Evolutionary conservation across 2,797 vertebrate species (phyloP), one percentile per base, ranked within the genome.

Genomic region (Rhincodon typus): DNA sequence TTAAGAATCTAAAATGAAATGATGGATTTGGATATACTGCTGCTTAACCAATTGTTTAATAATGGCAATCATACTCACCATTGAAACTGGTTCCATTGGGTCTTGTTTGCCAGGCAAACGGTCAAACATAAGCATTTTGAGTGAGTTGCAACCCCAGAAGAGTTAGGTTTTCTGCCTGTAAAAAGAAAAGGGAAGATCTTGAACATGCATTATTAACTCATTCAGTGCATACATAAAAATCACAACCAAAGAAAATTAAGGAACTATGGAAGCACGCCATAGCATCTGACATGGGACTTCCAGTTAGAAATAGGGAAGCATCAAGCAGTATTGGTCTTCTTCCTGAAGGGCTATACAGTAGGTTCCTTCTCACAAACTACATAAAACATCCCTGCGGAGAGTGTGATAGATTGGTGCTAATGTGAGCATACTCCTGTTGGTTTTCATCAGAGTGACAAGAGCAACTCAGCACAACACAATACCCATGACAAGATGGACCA

Each of bases 41-140:
- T 74, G 21, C 70, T 77, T 91, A 34, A n/a, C 70, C 23, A 67
- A 93, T 15, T 34, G 30, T 34, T 94, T 72, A 93, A 70, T 25
- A 4, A 94, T 5, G 12, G 4, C 67, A 94, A 21, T 74, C 17
- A 34, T 90, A 96, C 98, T 98, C 97, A 99, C 99, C 98, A 98
- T 97, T 42, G 98, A 97, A 96, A 98, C 96, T 94, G 98, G 98
- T 96, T 99, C 99, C 98, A 99, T 99, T 96, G 97, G 97, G 97
- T 99, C 98, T 97, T 98, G 98, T 97, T 99, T 99, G 97, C 98
- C 98, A 97, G 99, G 98, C 91, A 98, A 97, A 96, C 98, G 99
- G 97, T 99, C 99, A 98, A 98, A 99, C 98, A 99, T 99, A 96
- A 99, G 98, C 99, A 99, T 99, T 98, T 98, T 98, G 94, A 95